These are phyloP conservation scores for Ctenicera cuprea DNA, from an alignment of 2,888 invertebrate species.

Conservation along the genomic window DNA sequence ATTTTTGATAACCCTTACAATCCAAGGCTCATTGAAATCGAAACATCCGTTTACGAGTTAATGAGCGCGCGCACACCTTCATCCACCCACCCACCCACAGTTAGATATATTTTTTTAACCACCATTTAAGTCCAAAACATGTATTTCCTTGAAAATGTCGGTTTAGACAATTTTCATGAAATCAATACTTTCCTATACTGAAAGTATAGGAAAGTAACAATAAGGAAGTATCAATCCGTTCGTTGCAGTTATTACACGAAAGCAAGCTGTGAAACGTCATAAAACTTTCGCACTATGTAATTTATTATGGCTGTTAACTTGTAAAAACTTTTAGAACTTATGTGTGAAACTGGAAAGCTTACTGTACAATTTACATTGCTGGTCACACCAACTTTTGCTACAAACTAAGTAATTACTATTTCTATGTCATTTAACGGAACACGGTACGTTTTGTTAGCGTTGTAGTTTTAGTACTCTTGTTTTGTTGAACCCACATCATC, in stretches of 20 bases:
- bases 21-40: too few species aligned
- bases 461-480: not conserved
- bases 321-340: slow-evolving; percentile 2
- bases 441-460: not conserved
- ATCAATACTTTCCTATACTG: too few species aligned
- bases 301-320: slow-evolving; percentile 10
- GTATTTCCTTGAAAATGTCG: too few species aligned
- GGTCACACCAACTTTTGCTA: not conserved
- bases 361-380: not conserved
- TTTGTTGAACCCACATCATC: not conserved
- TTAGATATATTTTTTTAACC: too few species aligned
- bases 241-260: not conserved
- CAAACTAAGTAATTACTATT: not conserved
- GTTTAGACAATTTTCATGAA: too few species aligned
- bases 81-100: too few species aligned
- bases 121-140: too few species aligned
- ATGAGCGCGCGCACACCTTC: too few species aligned
- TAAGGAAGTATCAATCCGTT: too few species aligned
- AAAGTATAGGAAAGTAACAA: too few species aligned
- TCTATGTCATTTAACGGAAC: not conserved
- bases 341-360: slow-evolving; percentile 2
- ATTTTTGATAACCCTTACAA: too few species aligned
- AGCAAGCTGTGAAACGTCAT: slow-evolving; percentile 18
- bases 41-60: too few species aligned
- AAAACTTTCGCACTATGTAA: slow-evolving; percentile 2